Percentiles rank a stretch among this genome's conserved stretches.
Conservation (phyloP, 2,113 vertebrate genomes). For the Turnix velox region DNA sequence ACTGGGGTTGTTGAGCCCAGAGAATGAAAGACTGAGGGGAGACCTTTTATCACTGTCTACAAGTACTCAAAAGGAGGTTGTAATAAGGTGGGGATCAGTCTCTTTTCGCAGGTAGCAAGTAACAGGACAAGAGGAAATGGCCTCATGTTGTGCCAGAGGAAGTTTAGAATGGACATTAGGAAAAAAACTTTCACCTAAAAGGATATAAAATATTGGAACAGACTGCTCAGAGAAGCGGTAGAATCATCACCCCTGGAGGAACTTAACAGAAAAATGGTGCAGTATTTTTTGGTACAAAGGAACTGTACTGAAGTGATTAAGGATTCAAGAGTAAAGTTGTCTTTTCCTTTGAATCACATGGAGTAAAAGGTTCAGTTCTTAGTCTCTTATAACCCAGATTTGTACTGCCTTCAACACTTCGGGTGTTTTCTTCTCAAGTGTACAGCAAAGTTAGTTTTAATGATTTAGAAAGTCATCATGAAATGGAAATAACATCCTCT, state of each 20-base stretch:
- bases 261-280: not conserved
- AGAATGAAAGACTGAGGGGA: not conserved
- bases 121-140: not conserved
- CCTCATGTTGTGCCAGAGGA: not conserved
- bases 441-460: not conserved
- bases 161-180: not conserved
- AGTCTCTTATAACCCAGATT: not conserved
- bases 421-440: not conserved
- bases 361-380: not conserved
- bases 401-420: not conserved
- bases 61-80: not conserved
- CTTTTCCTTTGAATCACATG: not conserved
- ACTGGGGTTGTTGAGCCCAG: not conserved
- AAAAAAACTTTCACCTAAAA: not conserved
- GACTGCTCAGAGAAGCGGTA: not conserved
- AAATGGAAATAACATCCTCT: not conserved
- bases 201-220: not conserved
- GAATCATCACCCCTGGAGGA: not conserved
- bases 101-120: not conserved
- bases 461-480: not conserved
- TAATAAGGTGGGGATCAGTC: not conserved
- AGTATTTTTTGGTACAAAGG: not conserved
- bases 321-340: not conserved
- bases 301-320: not conserved
- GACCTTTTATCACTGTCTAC: not conserved